Base-by-base conservation (phyloP, 1,140 invertebrate genomes). In the Nautilus pompilius region DNA sequence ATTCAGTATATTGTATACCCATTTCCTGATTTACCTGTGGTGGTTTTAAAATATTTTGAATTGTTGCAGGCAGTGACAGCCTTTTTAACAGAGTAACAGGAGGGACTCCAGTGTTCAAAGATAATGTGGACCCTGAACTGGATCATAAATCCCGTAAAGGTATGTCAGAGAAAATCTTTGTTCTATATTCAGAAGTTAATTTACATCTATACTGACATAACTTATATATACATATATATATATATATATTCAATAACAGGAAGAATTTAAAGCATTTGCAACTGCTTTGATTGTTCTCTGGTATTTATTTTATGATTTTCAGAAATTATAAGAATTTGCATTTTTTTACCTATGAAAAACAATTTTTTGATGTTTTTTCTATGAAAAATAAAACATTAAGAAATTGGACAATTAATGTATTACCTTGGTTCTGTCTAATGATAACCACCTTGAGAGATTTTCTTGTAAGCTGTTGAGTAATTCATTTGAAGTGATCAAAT, bases 61-160 rank as follows among this genome's bases (percentile, higher is more conserved):
- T 33, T 51, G 41, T 49, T 67, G 1, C 51, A 76, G 75, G 74
- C 51, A 72, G 71, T 45, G 77, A 79, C 46, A 67, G 70, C 70
- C 33, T 74, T 26, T 77, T 73, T 55, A 71, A 62, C 51, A 62
- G 73, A 62, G 70, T 76, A 67, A 49, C 73, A 32, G 46, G 29
- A 46, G 56, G 68, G 34, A 58, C 63, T 36, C 66, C 71, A 34
- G 55, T 76, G n/a, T 77, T 74, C 46, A 63, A 65, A 30, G 77
- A 79, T 26, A 63, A 64, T 15, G 69, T 71, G 20, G 77, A 79
- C 64, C 63, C 67, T 20, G 77, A 79, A 29, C 64, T 79, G 30
- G 75, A 79, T 22, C 64, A 69, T 48, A 79, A 75, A 63, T 57
- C 70, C 17, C 73, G 66, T 51, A 76, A 69, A 72, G 75, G 77